Conservation (phyloP, 2,888 invertebrate species). For the Drosophila borborema region DNA sequence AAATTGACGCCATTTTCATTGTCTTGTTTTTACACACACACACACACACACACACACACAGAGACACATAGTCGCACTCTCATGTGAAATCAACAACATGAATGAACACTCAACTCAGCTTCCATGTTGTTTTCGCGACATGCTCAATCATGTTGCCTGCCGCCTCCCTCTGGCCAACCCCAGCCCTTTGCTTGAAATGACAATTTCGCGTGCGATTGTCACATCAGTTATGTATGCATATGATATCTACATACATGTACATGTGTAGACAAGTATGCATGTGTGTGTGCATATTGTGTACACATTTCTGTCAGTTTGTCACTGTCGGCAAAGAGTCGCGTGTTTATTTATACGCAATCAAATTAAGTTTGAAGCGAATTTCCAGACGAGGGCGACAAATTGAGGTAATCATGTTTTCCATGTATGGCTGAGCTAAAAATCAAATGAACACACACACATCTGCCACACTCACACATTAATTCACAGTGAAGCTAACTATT, state of each 20-base stretch:
- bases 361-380: conserved; percentile 78
- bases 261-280: neutral
- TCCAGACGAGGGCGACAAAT: conserved; percentile 66
- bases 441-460: conserved; percentile 43
- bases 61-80: conserved; percentile 14
- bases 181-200: conserved; percentile 54
- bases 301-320: conserved; percentile 69
- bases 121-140: conserved; percentile 67
- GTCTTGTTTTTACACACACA: conserved; percentile 49
- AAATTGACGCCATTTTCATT: conserved; percentile 78
- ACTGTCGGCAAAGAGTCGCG: conserved; percentile 58
- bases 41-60: conserved; percentile 22
- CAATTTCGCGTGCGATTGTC: conserved; percentile 81
- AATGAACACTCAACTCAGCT: conserved; percentile 80
- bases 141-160: conserved; percentile 65
- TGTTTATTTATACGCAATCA: conserved; percentile 81
- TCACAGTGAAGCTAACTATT: conserved; percentile 34
- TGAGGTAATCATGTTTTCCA: conserved; percentile 70
- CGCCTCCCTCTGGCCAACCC: neutral
- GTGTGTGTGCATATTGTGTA: conserved; percentile 20
- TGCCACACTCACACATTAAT: conserved; percentile 4
- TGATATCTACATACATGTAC: conserved; percentile 49
- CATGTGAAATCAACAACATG: conserved; percentile 62
- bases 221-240: conserved; percentile 78
- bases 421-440: conserved; percentile 48